phyloP scores from a whole-genome alignment of 2,797 vertebrate species.

The Pseudomugil tenellus region DNA sequence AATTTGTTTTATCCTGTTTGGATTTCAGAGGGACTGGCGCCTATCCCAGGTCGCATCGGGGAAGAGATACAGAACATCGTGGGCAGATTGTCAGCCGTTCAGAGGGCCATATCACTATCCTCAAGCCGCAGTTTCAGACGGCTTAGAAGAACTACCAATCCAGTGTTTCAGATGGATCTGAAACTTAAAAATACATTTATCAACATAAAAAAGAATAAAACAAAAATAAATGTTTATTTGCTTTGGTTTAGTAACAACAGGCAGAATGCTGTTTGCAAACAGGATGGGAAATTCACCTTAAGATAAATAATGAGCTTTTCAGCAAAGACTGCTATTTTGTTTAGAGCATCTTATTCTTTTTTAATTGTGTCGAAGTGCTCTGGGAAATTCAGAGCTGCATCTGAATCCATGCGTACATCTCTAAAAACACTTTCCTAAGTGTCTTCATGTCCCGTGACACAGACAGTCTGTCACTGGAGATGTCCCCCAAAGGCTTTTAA shows the following conservation, averaged over 20 bases:
- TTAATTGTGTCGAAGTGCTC: slow-evolving; percentile 6
- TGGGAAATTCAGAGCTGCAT: slow-evolving; percentile 17
- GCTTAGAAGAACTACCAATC: too few species aligned
- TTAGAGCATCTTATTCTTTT: slow-evolving; percentile 24
- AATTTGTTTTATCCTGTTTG: neutral
- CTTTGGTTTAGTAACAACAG: neutral
- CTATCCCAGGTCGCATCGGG: neutral
- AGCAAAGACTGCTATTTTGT: slow-evolving; percentile 23
- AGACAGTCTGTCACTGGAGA: slow-evolving; percentile 25
- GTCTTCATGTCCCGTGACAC: slow-evolving; percentile 37
- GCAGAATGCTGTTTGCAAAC: neutral
- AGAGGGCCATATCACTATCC: neutral
- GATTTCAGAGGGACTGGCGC: neutral
- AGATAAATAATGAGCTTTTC: slow-evolving; percentile 5
- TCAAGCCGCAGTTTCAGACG: neutral
- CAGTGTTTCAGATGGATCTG: too few species aligned
- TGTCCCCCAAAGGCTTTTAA: slow-evolving; percentile 12
- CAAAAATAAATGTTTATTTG: neutral
- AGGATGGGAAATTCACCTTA: slow-evolving; percentile 1
- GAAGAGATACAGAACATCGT: too few species aligned
- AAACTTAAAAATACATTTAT: too few species aligned
- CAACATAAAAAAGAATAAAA: too few species aligned
- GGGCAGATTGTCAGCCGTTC: too few species aligned
- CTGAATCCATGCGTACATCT: slow-evolving; percentile 2
- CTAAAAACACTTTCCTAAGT: slow-evolving; percentile 35